A percentile compares a stretch with the other conserved stretches of the same genome.
Evolutionary conservation across 2,113 vertebrate genomes (phyloP).

Genomic region (Polyodon spathula): DNA sequence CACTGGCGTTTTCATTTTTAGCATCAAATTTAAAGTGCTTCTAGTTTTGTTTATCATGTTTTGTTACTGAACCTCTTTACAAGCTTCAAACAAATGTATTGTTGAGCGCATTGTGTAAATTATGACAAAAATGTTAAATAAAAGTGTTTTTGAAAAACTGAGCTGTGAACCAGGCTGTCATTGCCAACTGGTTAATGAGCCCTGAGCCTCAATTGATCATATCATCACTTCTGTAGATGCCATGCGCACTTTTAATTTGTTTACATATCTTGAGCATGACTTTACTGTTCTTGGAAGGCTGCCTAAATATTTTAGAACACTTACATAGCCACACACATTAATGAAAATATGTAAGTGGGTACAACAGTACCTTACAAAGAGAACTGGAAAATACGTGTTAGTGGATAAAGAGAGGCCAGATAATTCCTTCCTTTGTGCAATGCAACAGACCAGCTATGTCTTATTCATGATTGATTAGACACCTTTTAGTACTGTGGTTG

Average conservation of each 20-base stretch:
- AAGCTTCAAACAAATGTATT: too few species aligned
- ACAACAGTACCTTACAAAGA: slow-evolving; percentile 24
- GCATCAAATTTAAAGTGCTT: too few species aligned
- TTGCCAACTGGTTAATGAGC: not conserved
- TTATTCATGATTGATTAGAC: too few species aligned
- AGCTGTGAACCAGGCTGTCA: not conserved
- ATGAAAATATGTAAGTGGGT: slow-evolving; percentile 13
- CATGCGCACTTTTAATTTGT: slow-evolving; percentile 30
- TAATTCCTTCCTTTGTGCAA: not conserved
- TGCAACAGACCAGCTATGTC: too few species aligned
- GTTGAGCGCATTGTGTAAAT: too few species aligned
- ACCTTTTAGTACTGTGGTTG: too few species aligned
- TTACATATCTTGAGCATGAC: slow-evolving; percentile 51
- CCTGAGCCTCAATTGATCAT: slow-evolving; percentile 31
- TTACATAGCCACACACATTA: slow-evolving; percentile 34
- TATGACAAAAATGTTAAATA: too few species aligned
- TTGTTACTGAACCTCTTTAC: too few species aligned
- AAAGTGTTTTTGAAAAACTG: not conserved
- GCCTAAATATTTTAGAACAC: slow-evolving; percentile 33
- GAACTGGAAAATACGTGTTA: slow-evolving; percentile 30
- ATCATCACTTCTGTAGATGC: slow-evolving; percentile 49
- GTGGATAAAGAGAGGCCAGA: slow-evolving; percentile 29
- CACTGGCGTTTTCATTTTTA: too few species aligned
- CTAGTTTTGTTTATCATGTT: too few species aligned
- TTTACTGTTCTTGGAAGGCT: slow-evolving; percentile 36